Evolutionary conservation across 2,797 vertebrate genomes (phyloP).

Genomic region (Bradypodion pumilum): DNA sequence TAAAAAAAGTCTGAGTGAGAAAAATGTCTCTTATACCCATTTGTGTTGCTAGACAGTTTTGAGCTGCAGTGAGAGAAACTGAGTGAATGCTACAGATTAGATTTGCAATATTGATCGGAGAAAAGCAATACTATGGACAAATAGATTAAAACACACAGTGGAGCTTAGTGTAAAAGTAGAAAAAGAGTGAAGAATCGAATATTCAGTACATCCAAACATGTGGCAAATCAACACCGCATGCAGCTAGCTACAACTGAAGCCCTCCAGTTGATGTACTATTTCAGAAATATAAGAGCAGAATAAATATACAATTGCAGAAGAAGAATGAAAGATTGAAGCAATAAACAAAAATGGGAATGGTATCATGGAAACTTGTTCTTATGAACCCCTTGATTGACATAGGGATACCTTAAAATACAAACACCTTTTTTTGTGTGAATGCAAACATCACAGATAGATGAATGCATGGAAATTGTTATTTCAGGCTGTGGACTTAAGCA

Average conservation of each 20-base stretch:
- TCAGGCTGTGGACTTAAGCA: not conserved
- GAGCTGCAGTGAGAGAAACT: constrained; percentile 43
- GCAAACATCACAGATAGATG: not conserved
- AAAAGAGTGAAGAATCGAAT: constrained; percentile 32
- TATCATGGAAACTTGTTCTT: not conserved
- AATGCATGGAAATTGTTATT: not conserved
- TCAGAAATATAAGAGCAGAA: not conserved
- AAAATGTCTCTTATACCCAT: constrained; percentile 42
- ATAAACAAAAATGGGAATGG: not conserved
- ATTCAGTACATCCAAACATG: constrained; percentile 35
- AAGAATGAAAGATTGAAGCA: not conserved
- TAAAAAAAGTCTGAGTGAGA: constrained; percentile 10
- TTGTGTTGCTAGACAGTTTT: constrained; percentile 24
- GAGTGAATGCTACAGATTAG: constrained; percentile 39
- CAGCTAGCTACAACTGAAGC: constrained; percentile 8
- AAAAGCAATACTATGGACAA: constrained; percentile 47
- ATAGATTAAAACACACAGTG: constrained; percentile 42
- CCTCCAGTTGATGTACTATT: not conserved
- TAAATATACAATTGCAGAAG: not conserved
- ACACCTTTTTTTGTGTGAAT: not conserved
- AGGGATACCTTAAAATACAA: not conserved
- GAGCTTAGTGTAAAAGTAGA: constrained; percentile 37
- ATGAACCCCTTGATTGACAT: not conserved
- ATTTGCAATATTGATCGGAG: constrained; percentile 45
- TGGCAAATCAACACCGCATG: constrained; percentile 21